These are phyloP conservation scores for Lomographa bimaculata DNA, from an alignment of 2,888 invertebrate genomes.

Conservation along the genomic window DNA sequence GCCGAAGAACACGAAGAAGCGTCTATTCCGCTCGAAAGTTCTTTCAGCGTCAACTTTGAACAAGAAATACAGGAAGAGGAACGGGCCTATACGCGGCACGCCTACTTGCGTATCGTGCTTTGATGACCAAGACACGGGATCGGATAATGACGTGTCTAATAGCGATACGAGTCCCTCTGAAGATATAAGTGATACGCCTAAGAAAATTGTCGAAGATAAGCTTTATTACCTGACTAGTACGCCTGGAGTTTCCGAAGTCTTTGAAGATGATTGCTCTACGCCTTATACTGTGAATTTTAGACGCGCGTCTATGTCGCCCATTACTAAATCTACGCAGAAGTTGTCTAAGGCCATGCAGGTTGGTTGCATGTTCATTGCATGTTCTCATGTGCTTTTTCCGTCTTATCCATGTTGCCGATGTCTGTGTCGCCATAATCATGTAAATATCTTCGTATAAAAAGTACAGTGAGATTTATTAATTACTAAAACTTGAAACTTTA, in stretches of 20 bases:
- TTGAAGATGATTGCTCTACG: conserved; percentile 63
- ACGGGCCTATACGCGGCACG: conserved; percentile 52
- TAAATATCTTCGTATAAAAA: no score
- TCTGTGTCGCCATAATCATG: no score
- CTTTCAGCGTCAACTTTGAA: conserved; percentile 57
- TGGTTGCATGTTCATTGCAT: conserved; percentile 50
- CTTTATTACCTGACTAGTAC: conserved; percentile 72
- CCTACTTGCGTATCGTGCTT: conserved; percentile 76
- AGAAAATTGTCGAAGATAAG: conserved; percentile 48
- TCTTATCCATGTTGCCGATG: conserved; percentile 33
- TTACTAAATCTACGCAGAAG: conserved; percentile 93
- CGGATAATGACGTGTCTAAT: conserved; percentile 43
- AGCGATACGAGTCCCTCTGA: conserved; percentile 30
- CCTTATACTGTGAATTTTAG: conserved; percentile 76
- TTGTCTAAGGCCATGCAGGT: conserved; percentile 96
- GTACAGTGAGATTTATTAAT: no score
- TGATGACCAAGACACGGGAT: conserved; percentile 66
- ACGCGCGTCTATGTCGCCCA: conserved; percentile 93
- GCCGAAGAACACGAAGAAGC: conserved; percentile 70
- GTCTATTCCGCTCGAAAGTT: conserved; percentile 72
- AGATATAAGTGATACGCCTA: conserved; percentile 57
- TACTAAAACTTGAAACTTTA: no score
- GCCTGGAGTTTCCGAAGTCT: conserved; percentile 57
- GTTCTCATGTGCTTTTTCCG: conserved; percentile 32
- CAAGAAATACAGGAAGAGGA: conserved; percentile 72